phyloP scores from a whole-genome alignment of 2,797 vertebrate genomes.

The Perodicticus potto region DNA sequence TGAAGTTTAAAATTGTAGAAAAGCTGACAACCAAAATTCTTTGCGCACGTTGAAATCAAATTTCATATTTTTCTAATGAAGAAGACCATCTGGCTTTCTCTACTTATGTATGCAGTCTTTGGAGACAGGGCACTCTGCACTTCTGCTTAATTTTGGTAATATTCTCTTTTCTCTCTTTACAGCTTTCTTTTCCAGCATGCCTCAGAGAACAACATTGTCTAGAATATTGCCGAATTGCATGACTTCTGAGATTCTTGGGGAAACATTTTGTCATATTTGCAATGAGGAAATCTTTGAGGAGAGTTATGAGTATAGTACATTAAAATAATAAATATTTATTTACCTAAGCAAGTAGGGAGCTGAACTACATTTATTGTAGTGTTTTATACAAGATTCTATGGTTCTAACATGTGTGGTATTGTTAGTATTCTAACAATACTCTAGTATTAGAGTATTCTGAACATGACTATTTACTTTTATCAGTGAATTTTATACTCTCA shows the following conservation, averaged over 20 bases:
- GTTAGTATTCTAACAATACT: too few relatives aligned
- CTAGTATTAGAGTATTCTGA: neutral
- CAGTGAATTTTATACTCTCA: neutral
- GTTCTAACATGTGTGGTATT: neutral
- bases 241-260: constrained; percentile 55
- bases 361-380: neutral
- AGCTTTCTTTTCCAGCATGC: constrained; percentile 46
- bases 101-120: constrained; percentile 57
- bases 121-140: neutral
- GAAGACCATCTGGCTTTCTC: constrained; percentile 73
- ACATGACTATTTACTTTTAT: neutral
- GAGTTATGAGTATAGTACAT: neutral
- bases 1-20: constrained; percentile 46
- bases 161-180: constrained; percentile 50
- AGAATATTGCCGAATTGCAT: constrained; percentile 58
- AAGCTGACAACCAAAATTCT: constrained; percentile 51
- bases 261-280: constrained; percentile 38
- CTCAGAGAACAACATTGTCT: constrained; percentile 52
- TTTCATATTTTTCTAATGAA: constrained; percentile 73
- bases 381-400: neutral
- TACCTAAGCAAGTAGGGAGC: neutral
- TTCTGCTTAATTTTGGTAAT: constrained; percentile 60
- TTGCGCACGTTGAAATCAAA: neutral
- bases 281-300: constrained; percentile 51
- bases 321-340: constrained; percentile 60